Evolutionary conservation across 64 coral and sea anemone genomes (phyloP).

Genomic region (Exaiptasia diaphana): DNA sequence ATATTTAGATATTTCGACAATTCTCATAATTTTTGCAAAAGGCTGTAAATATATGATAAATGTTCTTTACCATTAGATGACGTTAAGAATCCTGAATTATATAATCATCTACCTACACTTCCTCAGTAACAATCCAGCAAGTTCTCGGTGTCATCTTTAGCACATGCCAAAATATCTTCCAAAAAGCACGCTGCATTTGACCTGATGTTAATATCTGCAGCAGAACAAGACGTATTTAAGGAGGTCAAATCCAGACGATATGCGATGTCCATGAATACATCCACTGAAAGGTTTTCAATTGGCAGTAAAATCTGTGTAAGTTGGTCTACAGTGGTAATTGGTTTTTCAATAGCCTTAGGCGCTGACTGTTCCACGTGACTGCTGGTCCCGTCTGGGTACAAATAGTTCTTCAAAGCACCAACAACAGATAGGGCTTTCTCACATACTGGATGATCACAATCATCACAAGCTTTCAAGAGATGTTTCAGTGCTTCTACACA

Average conservation of each 20-base stretch:
- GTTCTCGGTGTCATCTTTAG: conserved; percentile 53
- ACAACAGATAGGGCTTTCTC: conserved; percentile 61
- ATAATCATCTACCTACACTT: background rate
- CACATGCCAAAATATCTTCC: conserved; percentile 64
- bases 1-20: too few relatives aligned
- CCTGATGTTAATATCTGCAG: conserved; percentile 46
- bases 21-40: too few relatives aligned
- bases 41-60: too few relatives aligned
- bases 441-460: conserved; percentile 77
- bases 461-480: conserved; percentile 37
- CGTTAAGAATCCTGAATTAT: too few relatives aligned
- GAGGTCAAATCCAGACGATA: conserved; percentile 17
- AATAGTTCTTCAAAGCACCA: conserved; percentile 8
- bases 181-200: conserved; percentile 65
- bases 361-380: background rate
- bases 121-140: conserved; percentile 80
- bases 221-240: conserved; percentile 5
- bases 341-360: background rate
- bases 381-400: background rate
- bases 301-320: background rate
- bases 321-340: background rate
- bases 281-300: background rate
- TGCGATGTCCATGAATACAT: conserved; percentile 27
- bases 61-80: too few relatives aligned
- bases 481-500: conserved; percentile 34